phyloP scores from a whole-genome alignment of 2,888 invertebrate genomes.

The Ethmia dodecea region DNA sequence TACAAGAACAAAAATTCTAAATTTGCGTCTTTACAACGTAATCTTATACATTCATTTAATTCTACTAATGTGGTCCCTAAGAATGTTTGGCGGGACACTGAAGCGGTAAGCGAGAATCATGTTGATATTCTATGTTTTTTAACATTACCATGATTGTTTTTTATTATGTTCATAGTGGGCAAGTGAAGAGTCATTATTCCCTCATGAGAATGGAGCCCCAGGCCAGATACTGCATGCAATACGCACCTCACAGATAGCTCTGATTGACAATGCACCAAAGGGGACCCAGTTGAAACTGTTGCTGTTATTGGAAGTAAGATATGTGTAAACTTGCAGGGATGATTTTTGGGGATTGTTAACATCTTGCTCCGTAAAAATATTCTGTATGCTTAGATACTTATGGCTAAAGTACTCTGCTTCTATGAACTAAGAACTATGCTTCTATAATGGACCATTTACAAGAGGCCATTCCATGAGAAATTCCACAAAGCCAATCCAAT shows the following conservation, averaged over 20 bases:
- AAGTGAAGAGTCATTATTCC: slow-evolving; percentile 61
- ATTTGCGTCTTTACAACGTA: slow-evolving; percentile 40
- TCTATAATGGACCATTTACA: no score
- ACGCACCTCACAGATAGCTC: slow-evolving; percentile 80
- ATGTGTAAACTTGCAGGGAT: not conserved
- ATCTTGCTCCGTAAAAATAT: no score
- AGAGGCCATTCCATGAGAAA: no score
- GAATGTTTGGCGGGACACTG: slow-evolving; percentile 42
- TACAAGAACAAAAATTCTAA: slow-evolving; percentile 53
- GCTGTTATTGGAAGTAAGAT: slow-evolving; percentile 82
- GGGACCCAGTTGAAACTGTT: slow-evolving; percentile 95
- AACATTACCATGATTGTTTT: no score
- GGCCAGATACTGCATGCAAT: slow-evolving; percentile 83
- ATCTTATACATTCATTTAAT: slow-evolving; percentile 54
- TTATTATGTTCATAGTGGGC: slow-evolving; percentile 65
- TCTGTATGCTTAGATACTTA: no score
- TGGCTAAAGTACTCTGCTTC: no score
- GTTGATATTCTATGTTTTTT: slow-evolving; percentile 3
- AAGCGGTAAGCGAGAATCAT: slow-evolving; percentile 57
- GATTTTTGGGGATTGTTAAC: no score
- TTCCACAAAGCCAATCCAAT: no score
- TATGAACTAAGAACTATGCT: no score
- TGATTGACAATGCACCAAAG: slow-evolving; percentile 87
- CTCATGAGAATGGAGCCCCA: slow-evolving; percentile 61
- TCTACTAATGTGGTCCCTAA: slow-evolving; percentile 35